Evolutionary conservation across 2,113 vertebrate species (phyloP), one percentile per base, ranked within the genome.

Genomic region (Daboia siamensis): DNA sequence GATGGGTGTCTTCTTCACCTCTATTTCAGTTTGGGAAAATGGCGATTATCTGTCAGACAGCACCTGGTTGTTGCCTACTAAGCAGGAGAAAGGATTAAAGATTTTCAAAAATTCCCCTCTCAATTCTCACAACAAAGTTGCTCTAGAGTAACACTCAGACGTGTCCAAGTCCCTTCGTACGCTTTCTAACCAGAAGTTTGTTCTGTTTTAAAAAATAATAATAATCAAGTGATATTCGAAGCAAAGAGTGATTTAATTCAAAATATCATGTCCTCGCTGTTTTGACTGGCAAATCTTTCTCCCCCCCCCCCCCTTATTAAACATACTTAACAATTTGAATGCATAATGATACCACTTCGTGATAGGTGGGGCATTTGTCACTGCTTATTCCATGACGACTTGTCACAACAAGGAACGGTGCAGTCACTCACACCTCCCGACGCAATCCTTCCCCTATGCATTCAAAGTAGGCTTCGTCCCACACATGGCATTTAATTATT

Each of bases 371-470:
- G 94, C 95, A 90, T 86, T 87, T 39, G 90, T 74, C 93, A 0
- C 1, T 55, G 91, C 93, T 56, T 54, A 69, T 85, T 91, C 7
- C 0, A 20, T 69, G 93, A 96, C 0, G 89, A 26, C 92, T 96
- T 97, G 96, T 97, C 97, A 97, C 96, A 97, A 97, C 95, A 96
- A 29, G 21, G 52, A 91, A 69, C 0, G 0, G 93, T 61, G 13
- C 95, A 80, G 94, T 87, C 94, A 86, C 91, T 93, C 93, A 74
- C 91, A 61, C 92, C 48, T 9, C 0, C 33, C 0, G 0, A 44
- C 10, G 0, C 0, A 5, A 90, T n/a, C 0, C 93, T 91, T 92
- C 87, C 80, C 44, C 61, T 86, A 56, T 52, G 13, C 3, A 94
- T 87, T 94, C 88, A 69, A 90, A 33, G 88, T 5, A 93, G 90